Conservation (phyloP, 2,113 vertebrate species). For the Sylvilagus bachmani region DNA sequence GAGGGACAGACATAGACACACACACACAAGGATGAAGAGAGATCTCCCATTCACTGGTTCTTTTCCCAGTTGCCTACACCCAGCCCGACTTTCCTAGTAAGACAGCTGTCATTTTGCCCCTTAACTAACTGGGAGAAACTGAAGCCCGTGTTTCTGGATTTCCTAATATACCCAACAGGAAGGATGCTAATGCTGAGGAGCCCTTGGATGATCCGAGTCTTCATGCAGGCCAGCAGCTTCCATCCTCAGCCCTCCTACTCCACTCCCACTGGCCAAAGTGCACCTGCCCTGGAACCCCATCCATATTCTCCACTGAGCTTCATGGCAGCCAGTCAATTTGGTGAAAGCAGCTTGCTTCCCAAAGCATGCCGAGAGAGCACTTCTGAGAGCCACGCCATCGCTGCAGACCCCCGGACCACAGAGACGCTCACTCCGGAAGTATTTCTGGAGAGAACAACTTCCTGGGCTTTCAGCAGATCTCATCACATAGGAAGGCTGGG, state of each 20-base stretch:
- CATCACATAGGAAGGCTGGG: not conserved
- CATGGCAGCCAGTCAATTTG: not conserved
- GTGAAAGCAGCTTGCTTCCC: not conserved
- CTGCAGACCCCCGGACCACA: not conserved
- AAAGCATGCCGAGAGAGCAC: not conserved
- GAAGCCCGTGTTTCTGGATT: not conserved
- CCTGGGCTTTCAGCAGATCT: not conserved
- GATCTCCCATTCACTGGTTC: too few species aligned
- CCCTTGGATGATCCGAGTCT: not conserved
- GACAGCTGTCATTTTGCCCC: not conserved
- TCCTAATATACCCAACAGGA: not conserved
- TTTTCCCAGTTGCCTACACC: too few species aligned
- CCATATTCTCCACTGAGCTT: not conserved
- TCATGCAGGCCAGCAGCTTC: not conserved
- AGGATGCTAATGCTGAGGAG: not conserved
- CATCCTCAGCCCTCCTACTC: not conserved
- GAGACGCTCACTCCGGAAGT: not conserved
- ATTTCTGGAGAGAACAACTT: not conserved
- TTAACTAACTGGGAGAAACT: not conserved
- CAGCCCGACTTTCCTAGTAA: not conserved
- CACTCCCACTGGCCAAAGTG: not conserved
- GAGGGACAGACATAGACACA: too few species aligned
- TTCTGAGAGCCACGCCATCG: not conserved
- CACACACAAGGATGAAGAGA: too few species aligned
- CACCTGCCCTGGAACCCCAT: not conserved